phyloP scores from a whole-genome alignment of 1,140 invertebrate genomes.

The Palaemon carinicauda region DNA sequence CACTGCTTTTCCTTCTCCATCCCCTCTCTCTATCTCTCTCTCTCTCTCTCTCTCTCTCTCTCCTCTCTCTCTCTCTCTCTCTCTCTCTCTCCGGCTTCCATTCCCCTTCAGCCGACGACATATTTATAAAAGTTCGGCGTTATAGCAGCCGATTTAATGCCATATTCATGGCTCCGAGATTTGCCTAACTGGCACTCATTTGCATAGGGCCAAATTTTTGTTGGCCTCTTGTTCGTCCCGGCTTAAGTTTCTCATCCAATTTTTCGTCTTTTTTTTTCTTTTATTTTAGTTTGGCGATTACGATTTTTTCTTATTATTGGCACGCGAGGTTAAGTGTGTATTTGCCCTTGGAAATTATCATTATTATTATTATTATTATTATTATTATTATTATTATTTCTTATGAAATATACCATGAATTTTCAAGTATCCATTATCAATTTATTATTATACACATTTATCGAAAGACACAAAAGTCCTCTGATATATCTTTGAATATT shows the following conservation, averaged over 20 bases:
- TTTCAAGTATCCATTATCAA: too few species aligned
- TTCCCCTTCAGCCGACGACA: not conserved
- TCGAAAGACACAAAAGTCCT: too few species aligned
- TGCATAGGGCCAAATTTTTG: not conserved
- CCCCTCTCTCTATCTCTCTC: not conserved
- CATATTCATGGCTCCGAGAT: constrained; percentile 5
- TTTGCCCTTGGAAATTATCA: too few species aligned
- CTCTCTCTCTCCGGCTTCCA: not conserved
- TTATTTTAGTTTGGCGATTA: not conserved
- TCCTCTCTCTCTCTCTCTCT: not conserved
- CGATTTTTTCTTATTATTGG: not conserved
- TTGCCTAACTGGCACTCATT: not conserved
- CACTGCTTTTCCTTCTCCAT: not conserved
- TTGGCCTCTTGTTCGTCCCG: not conserved
- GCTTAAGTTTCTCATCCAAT: not conserved
- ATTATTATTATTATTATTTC: too few species aligned
- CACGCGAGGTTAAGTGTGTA: not conserved
- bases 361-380: not conserved
- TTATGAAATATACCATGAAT: too few species aligned
- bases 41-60: not conserved
- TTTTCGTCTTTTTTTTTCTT: not conserved
- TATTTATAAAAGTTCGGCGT: constrained; percentile 43
- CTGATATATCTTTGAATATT: too few species aligned
- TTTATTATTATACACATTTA: too few species aligned
- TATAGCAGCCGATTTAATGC: constrained; percentile 35